Evolutionary conservation across 2,888 invertebrate species (phyloP).

Genomic region (Synanthedon andrenaeformis): DNA sequence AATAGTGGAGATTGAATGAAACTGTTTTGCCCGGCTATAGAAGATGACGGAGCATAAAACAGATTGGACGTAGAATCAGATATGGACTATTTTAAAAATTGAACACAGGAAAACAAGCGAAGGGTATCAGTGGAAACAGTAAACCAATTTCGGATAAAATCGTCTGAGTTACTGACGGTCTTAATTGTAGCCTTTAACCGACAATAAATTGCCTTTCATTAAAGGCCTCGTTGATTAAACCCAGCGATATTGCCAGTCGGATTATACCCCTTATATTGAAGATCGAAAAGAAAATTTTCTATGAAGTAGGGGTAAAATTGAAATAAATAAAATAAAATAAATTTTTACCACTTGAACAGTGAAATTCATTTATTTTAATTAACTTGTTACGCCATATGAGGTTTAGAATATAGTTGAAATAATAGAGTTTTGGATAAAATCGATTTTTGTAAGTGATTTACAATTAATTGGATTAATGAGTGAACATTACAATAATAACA

Average conservation of each 20-base stretch:
- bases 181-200: conserved; percentile 44
- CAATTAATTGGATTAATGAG: too few relatives aligned
- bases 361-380: too few relatives aligned
- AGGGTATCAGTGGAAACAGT: not conserved
- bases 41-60: conserved; percentile 1
- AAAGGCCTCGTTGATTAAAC: conserved; percentile 34
- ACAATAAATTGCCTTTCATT: conserved; percentile 44
- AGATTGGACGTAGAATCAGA: not conserved
- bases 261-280: conserved; percentile 4
- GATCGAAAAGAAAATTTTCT: too few relatives aligned
- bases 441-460: too few relatives aligned
- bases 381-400: too few relatives aligned
- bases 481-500: too few relatives aligned
- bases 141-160: conserved; percentile 11
- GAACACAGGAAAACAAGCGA: not conserved
- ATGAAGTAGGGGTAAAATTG: not conserved
- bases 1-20: not conserved
- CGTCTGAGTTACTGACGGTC: conserved; percentile 31
- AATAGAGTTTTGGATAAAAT: too few relatives aligned
- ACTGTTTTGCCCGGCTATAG: not conserved
- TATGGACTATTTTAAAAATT: not conserved
- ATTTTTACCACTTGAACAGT: too few relatives aligned
- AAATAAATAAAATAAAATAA: too few relatives aligned
- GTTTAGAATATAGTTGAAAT: too few relatives aligned
- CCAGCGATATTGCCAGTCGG: conserved; percentile 13